These are phyloP conservation scores for Poeciliopsis occidentalis DNA, from an alignment of 2,113 vertebrate genomes.

Conservation along the genomic window DNA sequence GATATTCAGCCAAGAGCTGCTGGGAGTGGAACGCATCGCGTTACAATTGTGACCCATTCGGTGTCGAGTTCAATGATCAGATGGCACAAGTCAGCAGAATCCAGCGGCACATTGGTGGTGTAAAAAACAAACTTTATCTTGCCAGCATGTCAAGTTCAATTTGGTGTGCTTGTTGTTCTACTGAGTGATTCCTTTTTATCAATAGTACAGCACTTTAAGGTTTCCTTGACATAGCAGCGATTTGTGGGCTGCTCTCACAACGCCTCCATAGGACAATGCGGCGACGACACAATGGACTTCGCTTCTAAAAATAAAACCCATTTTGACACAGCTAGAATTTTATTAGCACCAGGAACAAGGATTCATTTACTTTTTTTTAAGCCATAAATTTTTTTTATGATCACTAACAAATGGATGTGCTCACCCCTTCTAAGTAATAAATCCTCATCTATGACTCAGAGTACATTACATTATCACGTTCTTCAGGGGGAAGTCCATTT, in stretches of 20 bases:
- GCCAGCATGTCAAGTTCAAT: neutral
- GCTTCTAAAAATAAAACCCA: neutral
- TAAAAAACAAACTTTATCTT: neutral
- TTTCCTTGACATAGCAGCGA: neutral
- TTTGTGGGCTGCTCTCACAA: neutral
- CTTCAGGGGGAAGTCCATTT: too few relatives aligned
- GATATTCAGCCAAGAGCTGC: neutral
- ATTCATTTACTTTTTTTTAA: too few relatives aligned
- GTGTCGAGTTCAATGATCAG: neutral
- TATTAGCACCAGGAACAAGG: too few relatives aligned
- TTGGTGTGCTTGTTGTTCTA: neutral
- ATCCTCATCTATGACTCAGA: too few relatives aligned
- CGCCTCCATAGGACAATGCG: neutral
- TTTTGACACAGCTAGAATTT: too few relatives aligned
- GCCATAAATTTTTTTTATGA: neutral
- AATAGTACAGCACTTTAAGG: neutral
- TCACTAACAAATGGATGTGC: too few relatives aligned
- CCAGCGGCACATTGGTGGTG: neutral
- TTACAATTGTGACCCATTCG: neutral
- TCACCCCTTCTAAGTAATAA: too few relatives aligned
- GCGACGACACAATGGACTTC: neutral
- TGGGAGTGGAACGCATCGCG: neutral
- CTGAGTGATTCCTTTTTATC: neutral
- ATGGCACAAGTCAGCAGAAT: neutral
- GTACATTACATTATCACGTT: too few relatives aligned